Percentiles rank a stretch among this genome's conserved stretches.
Conservation (phyloP, 2,113 vertebrate genomes). For the Scopus umbretta region DNA sequence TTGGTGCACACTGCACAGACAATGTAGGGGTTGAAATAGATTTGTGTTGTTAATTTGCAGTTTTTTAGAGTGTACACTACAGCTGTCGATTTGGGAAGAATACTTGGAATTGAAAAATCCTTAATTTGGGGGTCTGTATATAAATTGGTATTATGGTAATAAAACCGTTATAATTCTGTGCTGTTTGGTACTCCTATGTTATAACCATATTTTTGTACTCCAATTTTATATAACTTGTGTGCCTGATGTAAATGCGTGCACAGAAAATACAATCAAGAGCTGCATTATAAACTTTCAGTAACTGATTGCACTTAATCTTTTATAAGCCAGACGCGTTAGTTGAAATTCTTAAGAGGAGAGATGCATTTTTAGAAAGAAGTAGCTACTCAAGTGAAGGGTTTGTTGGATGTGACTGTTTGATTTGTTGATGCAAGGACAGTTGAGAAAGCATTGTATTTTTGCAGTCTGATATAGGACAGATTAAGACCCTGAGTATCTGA, state of each 20-base stretch:
- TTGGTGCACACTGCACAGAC: constrained; percentile 62
- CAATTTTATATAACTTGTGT: constrained; percentile 57
- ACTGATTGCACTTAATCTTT: constrained; percentile 59
- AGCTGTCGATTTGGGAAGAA: constrained; percentile 52
- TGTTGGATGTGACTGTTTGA: constrained; percentile 37
- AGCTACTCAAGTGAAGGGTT: constrained; percentile 30
- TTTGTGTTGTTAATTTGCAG: constrained; percentile 55
- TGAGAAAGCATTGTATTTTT: constrained; percentile 4
- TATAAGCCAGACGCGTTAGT: constrained; percentile 50
- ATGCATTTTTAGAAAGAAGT: constrained; percentile 30
- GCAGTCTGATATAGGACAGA: background rate
- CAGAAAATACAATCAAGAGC: constrained; percentile 38
- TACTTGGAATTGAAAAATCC: constrained; percentile 42
- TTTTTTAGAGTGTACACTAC: constrained; percentile 57
- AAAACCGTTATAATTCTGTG: constrained; percentile 73
- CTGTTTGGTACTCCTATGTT: constrained; percentile 67
- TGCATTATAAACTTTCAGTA: constrained; percentile 42
- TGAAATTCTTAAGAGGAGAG: constrained; percentile 36
- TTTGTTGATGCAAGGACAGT: background rate
- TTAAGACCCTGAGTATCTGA: constrained; percentile 14
- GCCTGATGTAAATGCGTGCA: constrained; percentile 48
- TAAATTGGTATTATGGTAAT: constrained; percentile 69
- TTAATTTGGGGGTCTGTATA: constrained; percentile 66
- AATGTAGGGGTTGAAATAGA: constrained; percentile 43
- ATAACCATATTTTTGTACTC: constrained; percentile 76